Conservation (phyloP, 2,888 invertebrate genomes). For the Netelia melanura region DNA sequence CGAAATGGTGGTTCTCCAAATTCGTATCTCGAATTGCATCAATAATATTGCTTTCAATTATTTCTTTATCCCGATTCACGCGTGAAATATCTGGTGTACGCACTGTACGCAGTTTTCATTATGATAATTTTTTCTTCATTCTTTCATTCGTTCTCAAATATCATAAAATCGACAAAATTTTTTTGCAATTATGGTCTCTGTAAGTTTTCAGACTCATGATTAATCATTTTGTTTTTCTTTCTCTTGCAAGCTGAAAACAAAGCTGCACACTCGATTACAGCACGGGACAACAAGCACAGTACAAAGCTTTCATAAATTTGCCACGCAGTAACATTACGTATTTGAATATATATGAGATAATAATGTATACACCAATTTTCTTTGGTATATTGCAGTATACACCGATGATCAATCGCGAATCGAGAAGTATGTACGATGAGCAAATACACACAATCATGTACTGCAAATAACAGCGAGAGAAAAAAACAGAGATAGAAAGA, state of each 20-base stretch:
- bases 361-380: neutral
- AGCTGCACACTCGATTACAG: conserved; percentile 67
- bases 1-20: conserved; percentile 82
- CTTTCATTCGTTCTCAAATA: neutral
- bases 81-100: conserved; percentile 48
- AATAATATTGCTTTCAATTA: conserved; percentile 13
- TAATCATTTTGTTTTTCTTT: neutral
- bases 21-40: conserved; percentile 73
- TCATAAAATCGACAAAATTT: neutral
- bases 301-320: conserved; percentile 57
- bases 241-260: conserved; percentile 59
- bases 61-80: conserved; percentile 15
- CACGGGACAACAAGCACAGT: conserved; percentile 68
- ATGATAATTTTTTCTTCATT: conserved; percentile 27
- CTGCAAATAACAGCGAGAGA: conserved; percentile 53
- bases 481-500: conserved; percentile 7
- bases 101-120: conserved; percentile 60
- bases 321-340: conserved; percentile 53
- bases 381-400: conserved; percentile 15
- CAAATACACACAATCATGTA: conserved; percentile 62
- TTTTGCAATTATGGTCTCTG: neutral
- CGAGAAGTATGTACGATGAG: conserved; percentile 54
- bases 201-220: neutral
- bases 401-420: conserved; percentile 48
- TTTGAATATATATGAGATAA: conserved; percentile 9